These are phyloP conservation scores for Sarcophaga rosellei DNA, from an alignment of 2,888 invertebrate genomes.

Conservation along the genomic window DNA sequence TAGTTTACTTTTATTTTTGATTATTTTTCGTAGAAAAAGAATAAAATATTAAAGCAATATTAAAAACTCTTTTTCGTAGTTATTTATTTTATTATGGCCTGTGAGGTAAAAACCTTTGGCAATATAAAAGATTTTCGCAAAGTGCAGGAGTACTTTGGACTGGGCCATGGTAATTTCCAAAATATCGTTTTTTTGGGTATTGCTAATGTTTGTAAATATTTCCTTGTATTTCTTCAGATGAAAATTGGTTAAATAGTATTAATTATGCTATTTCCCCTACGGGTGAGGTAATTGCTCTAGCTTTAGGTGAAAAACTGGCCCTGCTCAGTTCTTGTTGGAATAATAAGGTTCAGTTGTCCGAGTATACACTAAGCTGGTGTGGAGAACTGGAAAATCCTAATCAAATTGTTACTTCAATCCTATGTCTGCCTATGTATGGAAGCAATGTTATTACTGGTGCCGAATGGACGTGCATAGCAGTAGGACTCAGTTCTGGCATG, in stretches of 20 bases:
- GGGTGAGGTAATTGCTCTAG: conserved; percentile 87
- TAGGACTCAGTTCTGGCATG: conserved; percentile 93
- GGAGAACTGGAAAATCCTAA: conserved; percentile 83
- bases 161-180: conserved; percentile 81
- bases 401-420: conserved; percentile 81
- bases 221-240: conserved; percentile 75
- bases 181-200: neutral
- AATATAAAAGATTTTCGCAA: conserved; percentile 84
- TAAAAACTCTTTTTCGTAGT: neutral
- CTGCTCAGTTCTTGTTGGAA: conserved; percentile 86
- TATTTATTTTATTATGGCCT: conserved; percentile 80
- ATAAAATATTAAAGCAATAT: neutral
- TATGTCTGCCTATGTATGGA: conserved; percentile 82
- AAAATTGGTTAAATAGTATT: conserved; percentile 87
- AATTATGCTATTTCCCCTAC: conserved; percentile 87
- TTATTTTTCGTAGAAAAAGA: conserved; percentile 5
- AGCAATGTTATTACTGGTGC: conserved; percentile 83
- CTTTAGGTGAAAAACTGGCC: conserved; percentile 85
- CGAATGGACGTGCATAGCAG: conserved; percentile 96
- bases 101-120: conserved; percentile 85
- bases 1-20: neutral
- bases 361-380: conserved; percentile 84
- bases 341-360: conserved; percentile 77
- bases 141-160: conserved; percentile 84
- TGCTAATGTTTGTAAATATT: neutral